Conservation (phyloP, 2,113 vertebrate genomes). For the Mus spicilegus region DNA sequence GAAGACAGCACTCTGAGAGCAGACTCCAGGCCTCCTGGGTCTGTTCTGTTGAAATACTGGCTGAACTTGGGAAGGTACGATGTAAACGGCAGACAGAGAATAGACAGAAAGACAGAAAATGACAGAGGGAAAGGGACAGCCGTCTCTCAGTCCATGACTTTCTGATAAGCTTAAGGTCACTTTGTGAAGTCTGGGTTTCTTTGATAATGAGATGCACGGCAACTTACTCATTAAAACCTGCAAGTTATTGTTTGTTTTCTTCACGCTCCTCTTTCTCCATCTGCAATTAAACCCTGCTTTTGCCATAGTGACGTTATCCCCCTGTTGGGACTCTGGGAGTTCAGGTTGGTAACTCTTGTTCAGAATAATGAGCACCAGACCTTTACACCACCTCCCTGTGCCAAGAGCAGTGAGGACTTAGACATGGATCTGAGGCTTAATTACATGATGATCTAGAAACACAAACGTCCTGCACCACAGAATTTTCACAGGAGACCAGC, state of each 20-base stretch:
- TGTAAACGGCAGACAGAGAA: background rate
- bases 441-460: conserved; percentile 3
- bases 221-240: conserved; percentile 48
- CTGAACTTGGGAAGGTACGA: background rate
- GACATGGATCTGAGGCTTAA: conserved; percentile 17
- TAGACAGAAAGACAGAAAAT: background rate
- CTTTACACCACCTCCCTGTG: conserved; percentile 11
- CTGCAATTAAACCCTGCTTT: conserved; percentile 68
- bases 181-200: conserved; percentile 17
- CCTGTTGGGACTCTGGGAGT: conserved; percentile 53
- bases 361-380: conserved; percentile 67
- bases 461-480: background rate
- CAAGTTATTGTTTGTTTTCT: conserved; percentile 61
- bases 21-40: background rate
- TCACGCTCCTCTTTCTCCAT: conserved; percentile 32
- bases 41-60: background rate
- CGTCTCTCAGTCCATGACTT: background rate
- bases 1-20: background rate
- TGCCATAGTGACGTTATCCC: conserved; percentile 40
- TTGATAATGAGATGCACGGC: background rate
- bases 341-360: conserved; percentile 56
- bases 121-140: background rate
- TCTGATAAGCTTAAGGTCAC: background rate
- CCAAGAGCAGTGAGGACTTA: background rate
- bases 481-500: conserved; percentile 3